A percentile compares a stretch with the other conserved stretches of the same genome.
Conservation (phyloP, 2,797 vertebrate genomes). For the Picus viridis region DNA sequence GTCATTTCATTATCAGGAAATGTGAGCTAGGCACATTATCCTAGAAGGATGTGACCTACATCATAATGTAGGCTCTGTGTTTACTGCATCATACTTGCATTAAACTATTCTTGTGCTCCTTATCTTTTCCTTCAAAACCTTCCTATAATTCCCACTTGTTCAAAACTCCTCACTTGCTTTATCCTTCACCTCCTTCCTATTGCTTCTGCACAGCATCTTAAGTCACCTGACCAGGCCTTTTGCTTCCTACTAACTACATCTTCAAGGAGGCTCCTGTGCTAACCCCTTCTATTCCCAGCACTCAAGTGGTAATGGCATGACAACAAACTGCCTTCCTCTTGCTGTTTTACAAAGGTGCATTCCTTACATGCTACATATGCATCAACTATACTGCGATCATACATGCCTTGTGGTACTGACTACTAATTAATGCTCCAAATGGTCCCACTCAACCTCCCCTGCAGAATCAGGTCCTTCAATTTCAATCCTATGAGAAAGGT, state of each 20-base stretch:
- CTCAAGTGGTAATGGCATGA: not conserved
- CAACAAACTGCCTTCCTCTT: accelerated
- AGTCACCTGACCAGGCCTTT: not conserved
- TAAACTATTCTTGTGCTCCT: not conserved
- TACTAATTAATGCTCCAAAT: not conserved
- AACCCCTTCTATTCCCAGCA: not conserved
- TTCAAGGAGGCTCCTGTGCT: not conserved
- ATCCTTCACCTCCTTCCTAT: not conserved
- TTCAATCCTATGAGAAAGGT: not conserved
- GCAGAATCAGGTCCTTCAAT: not conserved
- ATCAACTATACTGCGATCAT: not conserved
- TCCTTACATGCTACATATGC: not conserved
- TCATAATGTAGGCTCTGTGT: not conserved
- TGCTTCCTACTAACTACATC: not conserved
- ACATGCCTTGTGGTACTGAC: not conserved
- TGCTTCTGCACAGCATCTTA: not conserved
- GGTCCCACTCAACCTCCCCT: not conserved
- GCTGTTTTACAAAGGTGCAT: not conserved
- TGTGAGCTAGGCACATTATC: slow-evolving; percentile 23
- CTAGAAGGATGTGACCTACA: slow-evolving; percentile 49
- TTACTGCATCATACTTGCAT: slow-evolving; percentile 30
- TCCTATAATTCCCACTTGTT: not conserved
- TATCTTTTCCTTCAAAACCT: slow-evolving; percentile 41
- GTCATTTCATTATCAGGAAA: slow-evolving; percentile 58
- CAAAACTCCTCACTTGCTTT: not conserved